Base-by-base conservation (phyloP, 2,113 vertebrate species). In the Notarius quadriscutis region DNA sequence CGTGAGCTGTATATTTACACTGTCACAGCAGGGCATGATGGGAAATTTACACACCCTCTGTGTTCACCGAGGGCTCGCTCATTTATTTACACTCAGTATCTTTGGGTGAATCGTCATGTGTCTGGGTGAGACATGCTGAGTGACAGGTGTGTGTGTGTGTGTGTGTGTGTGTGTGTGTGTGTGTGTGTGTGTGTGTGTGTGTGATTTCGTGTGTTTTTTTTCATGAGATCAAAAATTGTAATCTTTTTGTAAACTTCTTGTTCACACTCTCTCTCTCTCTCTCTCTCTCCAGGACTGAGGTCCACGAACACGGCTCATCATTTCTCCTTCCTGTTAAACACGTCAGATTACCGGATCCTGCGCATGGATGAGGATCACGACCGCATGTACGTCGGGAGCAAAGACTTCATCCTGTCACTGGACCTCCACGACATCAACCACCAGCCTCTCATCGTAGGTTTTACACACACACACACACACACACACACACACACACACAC, bases 391-490 rank as follows among this genome's bases (percentile, higher is more conserved):
- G 96, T 99, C 91, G 98, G 98, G 91, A 98, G 97, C 96, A 99
- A 99, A 94, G 98, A 99, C 94, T 97, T 98, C 17, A 95, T 99
- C 92, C 95, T 99, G 83, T 99, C 98, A 0, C 92, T 99, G 93
- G 98, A 99, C 91, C 96, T 99, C n/a, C 98, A 99, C 0, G 97
- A 99, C 94, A 98, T 99, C 96, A 99, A 99, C 95, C 96, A 97
- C 27, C 97, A 98, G 85, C 98, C 98, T 17, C 96, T 98, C 90
- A 99, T 99, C 0, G 98, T 99, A 97, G 98, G 96, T 20, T 1
- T 10, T 50, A 30, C 82, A 57, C 57, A 82, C 60, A 25, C 62
- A 62, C 81, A 83, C 34, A 62, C 81, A 83, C 81, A 83, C 58
- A 65, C 80, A 82, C 34, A 41, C 51, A 79, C 75, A 79, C 22